Conservation (phyloP, 2,888 invertebrate species). For the Sarcophaga variegata region DNA sequence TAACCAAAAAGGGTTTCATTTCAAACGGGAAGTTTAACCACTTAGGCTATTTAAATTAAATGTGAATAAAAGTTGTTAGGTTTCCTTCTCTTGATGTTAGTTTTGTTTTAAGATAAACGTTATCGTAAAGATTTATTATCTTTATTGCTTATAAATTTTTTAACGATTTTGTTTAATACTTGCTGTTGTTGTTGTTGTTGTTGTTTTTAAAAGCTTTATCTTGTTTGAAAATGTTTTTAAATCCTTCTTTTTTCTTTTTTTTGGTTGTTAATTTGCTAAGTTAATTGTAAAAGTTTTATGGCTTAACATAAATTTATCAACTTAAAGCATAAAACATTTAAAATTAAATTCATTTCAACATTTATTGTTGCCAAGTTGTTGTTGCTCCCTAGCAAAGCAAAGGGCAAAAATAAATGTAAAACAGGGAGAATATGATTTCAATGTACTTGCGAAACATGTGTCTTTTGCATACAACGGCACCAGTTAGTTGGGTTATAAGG, state of each 20-base stretch:
- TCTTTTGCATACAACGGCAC: no score
- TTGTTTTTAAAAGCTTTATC: slow-evolving; percentile 44
- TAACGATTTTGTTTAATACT: slow-evolving; percentile 4
- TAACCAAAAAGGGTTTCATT: slow-evolving; percentile 16
- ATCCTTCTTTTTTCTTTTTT: background rate
- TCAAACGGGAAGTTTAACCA: background rate
- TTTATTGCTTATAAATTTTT: background rate
- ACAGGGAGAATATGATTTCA: no score
- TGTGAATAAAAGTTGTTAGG: no score
- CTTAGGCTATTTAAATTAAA: background rate
- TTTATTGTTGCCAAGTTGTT: no score
- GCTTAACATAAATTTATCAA: background rate
- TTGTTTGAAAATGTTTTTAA: slow-evolving; percentile 15
- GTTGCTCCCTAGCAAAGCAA: no score
- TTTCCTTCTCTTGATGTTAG: background rate
- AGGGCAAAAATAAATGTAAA: no score
- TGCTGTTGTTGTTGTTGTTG: background rate
- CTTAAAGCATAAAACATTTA: no score
- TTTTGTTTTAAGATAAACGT: background rate
- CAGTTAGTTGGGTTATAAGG: no score
- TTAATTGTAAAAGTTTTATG: background rate
- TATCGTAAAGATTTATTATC: slow-evolving; percentile 21
- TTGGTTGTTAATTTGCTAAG: background rate
- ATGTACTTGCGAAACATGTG: no score
- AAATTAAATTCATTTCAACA: no score